A percentile compares a stretch with the other conserved stretches of the same genome.
phyloP scores from a whole-genome alignment of 1,140 invertebrate species.

The Cotesia chilonis region DNA sequence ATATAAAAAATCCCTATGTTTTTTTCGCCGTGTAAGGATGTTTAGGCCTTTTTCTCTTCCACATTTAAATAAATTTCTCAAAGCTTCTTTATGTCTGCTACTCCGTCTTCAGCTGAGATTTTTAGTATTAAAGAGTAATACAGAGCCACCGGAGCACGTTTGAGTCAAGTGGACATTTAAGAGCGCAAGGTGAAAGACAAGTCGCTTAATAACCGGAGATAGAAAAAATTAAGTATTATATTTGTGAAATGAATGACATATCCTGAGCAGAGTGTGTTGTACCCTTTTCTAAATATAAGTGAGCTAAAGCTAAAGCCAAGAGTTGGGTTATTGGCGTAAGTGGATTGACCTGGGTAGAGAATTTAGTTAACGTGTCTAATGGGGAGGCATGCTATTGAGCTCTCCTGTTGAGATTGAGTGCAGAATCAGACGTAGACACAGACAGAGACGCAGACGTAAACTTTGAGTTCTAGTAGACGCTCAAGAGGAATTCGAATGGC shows the following conservation, averaged over 20 bases:
- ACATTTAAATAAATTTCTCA: too few relatives aligned
- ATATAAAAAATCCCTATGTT: too few relatives aligned
- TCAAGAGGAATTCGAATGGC: not conserved
- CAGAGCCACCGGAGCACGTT: not conserved
- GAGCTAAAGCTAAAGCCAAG: too few relatives aligned
- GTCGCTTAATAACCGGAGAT: not conserved
- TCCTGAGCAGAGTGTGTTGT: not conserved
- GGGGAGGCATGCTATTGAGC: not conserved
- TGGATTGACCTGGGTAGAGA: too few relatives aligned
- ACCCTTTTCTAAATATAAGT: too few relatives aligned
- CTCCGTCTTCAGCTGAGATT: not conserved
- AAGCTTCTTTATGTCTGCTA: not conserved
- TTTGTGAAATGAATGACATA: constrained; percentile 24
- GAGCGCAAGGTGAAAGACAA: constrained; percentile 6
- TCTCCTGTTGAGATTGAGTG: not conserved
- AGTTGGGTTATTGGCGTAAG: not conserved
- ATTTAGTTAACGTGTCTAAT: not conserved
- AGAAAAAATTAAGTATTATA: not conserved
- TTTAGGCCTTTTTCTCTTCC: not conserved
- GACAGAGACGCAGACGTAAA: not conserved
- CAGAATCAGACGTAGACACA: not conserved
- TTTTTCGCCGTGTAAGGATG: not conserved
- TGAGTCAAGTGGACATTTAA: constrained; percentile 10
- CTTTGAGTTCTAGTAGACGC: not conserved
- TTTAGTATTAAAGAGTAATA: too few relatives aligned